Percentiles rank a stretch among this genome's conserved stretches.
Conservation (phyloP, 2,797 vertebrate genomes). For the Ctenopoma kingsleyae region DNA sequence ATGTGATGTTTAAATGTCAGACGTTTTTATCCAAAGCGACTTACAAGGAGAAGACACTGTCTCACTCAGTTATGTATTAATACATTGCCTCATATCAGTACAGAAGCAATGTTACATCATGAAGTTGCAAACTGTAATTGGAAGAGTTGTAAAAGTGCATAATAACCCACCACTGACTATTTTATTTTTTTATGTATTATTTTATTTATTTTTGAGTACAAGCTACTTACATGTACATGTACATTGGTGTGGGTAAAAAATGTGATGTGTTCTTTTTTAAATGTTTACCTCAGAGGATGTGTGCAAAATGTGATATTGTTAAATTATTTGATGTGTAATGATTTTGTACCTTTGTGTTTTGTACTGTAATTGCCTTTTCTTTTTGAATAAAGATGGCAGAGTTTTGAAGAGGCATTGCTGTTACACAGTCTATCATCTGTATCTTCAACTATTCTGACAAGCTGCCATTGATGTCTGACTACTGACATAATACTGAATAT, state of each 20-base stretch:
- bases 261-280: not conserved
- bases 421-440: not conserved
- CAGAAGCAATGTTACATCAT: slow-evolving; percentile 1
- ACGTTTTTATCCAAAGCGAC: too few species aligned
- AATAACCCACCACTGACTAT: not conserved
- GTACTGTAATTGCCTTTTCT: not conserved
- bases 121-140: not conserved
- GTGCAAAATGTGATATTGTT: not conserved
- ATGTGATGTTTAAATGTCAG: too few species aligned
- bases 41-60: too few species aligned
- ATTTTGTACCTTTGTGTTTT: not conserved
- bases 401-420: not conserved
- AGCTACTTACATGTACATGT: too few species aligned
- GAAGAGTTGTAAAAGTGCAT: not conserved
- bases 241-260: not conserved
- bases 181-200: not conserved
- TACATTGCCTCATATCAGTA: not conserved
- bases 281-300: not conserved
- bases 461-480: slow-evolving; percentile 3
- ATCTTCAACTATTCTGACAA: not conserved
- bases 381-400: not conserved
- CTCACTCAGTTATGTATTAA: not conserved
- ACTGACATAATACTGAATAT: not conserved
- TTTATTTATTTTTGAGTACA: too few species aligned
- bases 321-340: not conserved